These are phyloP conservation scores for Scolanthus callimorphus DNA, from an alignment of 92 coral and sea anemone genomes.

Conservation along the genomic window DNA sequence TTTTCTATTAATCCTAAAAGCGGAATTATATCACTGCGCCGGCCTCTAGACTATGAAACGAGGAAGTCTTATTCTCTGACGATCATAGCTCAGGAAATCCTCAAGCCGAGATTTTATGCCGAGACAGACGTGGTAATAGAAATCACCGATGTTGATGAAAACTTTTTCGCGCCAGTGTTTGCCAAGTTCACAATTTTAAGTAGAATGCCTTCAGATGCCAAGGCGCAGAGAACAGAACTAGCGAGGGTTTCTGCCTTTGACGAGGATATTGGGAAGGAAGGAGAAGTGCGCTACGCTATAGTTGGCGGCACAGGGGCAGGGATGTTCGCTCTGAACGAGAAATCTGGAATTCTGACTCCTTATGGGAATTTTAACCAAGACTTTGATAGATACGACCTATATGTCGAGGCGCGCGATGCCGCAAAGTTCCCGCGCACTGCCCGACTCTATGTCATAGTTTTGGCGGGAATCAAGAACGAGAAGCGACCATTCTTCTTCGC, in stretches of 20 bases:
- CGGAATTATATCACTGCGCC: slow-evolving; percentile 68
- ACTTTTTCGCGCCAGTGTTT: slow-evolving; percentile 72
- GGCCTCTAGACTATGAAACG: slow-evolving; percentile 59
- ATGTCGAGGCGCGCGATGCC: slow-evolving; percentile 74
- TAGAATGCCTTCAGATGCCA: slow-evolving; percentile 37
- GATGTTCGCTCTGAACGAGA: slow-evolving; percentile 52
- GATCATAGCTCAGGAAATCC: slow-evolving; percentile 35
- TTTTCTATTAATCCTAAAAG: slow-evolving; percentile 77
- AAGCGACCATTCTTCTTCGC: slow-evolving; percentile 64
- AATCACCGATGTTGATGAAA: slow-evolving; percentile 72
- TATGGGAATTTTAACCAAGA: slow-evolving; percentile 51
- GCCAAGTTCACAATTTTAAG: slow-evolving; percentile 28
- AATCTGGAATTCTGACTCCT: slow-evolving; percentile 55
- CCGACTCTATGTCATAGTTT: slow-evolving; percentile 46
- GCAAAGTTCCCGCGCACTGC: slow-evolving; percentile 68
- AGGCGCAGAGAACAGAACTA: slow-evolving; percentile 22
- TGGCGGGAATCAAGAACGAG: slow-evolving; percentile 28
- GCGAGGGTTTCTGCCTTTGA: slow-evolving; percentile 64
- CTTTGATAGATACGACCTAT: slow-evolving; percentile 55
- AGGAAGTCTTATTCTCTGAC: slow-evolving; percentile 31
- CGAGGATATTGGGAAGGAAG: slow-evolving; percentile 58
- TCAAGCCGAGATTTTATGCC: slow-evolving; percentile 15
- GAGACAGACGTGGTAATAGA: slow-evolving; percentile 57
- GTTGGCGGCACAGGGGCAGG: slow-evolving; percentile 82
- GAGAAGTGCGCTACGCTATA: slow-evolving; percentile 48